A percentile compares a stretch with the other conserved stretches of the same genome.
phyloP scores from a whole-genome alignment of 1,140 invertebrate species.

The Planococcus citri region DNA sequence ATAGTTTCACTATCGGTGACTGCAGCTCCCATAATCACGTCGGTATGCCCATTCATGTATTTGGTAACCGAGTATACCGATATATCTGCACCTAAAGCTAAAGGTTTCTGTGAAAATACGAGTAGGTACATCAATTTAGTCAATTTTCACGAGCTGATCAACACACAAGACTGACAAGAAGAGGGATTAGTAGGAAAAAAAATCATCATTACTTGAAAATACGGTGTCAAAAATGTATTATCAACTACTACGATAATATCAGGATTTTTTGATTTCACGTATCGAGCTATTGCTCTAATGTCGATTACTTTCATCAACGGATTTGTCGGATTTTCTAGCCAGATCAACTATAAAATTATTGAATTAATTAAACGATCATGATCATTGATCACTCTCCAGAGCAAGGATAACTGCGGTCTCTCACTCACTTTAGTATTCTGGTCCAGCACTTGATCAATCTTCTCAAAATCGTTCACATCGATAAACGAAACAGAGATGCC shows the following conservation, averaged over 20 bases:
- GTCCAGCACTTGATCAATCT: constrained; percentile 55
- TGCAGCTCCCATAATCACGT: constrained; percentile 91
- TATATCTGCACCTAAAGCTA: constrained; percentile 84
- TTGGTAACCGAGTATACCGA: constrained; percentile 90
- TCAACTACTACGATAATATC: constrained; percentile 82
- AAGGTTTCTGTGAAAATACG: constrained; percentile 51
- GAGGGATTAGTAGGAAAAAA: too few relatives aligned
- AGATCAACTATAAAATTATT: constrained; percentile 59
- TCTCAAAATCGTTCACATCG: constrained; percentile 58
- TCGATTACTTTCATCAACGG: constrained; percentile 85
- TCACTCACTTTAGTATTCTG: constrained; percentile 67
- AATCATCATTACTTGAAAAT: constrained; percentile 78
- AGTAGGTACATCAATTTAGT: too few relatives aligned
- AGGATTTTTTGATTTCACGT: constrained; percentile 43
- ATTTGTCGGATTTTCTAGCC: constrained; percentile 98
- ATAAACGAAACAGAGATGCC: constrained; percentile 65
- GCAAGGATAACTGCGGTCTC: neutral
- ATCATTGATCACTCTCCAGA: constrained; percentile 17
- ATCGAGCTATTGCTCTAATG: constrained; percentile 58
- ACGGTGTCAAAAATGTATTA: constrained; percentile 94
- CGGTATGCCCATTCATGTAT: constrained; percentile 97
- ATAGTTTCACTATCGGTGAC: constrained; percentile 61
- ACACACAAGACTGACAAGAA: too few relatives aligned
- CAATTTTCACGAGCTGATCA: neutral
- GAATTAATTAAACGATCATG: too few relatives aligned